phyloP scores from a whole-genome alignment of 2,113 vertebrate genomes.

The Limanda limanda region DNA sequence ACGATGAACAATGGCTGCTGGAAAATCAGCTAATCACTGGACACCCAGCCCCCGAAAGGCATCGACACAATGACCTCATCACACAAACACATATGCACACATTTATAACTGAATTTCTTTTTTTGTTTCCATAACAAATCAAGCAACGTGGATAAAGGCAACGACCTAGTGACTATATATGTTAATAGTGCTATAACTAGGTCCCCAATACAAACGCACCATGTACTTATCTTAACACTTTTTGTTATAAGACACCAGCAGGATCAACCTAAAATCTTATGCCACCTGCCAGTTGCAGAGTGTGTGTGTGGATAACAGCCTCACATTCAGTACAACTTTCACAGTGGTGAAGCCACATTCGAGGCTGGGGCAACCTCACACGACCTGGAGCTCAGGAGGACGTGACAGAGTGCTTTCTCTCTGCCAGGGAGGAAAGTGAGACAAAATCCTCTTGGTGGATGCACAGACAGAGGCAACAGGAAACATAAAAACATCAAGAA shows the following conservation, averaged over 20 bases:
- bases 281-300: conserved; percentile 7
- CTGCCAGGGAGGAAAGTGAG: conserved; percentile 26
- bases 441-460: conserved; percentile 9
- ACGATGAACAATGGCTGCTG: neutral
- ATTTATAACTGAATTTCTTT: neutral
- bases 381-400: conserved; percentile 27
- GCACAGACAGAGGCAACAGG: neutral
- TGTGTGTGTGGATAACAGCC: conserved; percentile 2
- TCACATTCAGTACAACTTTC: neutral
- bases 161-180: too few species aligned
- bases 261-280: neutral
- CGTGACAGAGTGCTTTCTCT: conserved; percentile 36
- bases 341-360: neutral
- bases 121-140: neutral
- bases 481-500: neutral
- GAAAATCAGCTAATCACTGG: too few species aligned
- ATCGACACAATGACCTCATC: neutral
- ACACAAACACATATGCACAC: neutral
- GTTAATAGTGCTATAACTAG: too few species aligned
- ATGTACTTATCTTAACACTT: too few species aligned
- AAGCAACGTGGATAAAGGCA: too few species aligned
- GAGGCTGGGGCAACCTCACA: conserved; percentile 33
- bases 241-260: neutral
- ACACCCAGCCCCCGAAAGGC: neutral
- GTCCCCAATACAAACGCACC: too few species aligned